These are phyloP conservation scores for Artibeus jamaicensis DNA, from an alignment of 2,797 vertebrate species.

Conservation along the genomic window DNA sequence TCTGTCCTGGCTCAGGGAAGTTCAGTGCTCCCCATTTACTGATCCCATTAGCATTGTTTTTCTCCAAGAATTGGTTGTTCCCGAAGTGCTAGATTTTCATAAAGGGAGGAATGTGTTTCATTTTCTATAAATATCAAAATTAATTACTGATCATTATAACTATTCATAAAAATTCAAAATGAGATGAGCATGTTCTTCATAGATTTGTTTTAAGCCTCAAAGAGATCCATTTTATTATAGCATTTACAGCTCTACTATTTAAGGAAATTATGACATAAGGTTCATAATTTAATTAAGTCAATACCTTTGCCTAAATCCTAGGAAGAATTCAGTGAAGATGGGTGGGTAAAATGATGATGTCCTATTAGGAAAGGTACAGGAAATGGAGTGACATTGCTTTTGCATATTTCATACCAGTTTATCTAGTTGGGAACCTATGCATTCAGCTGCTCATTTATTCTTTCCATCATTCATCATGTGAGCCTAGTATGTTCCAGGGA, in stretches of 20 bases:
- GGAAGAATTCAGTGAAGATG: constrained; percentile 49
- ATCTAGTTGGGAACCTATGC: background rate
- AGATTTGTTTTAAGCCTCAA: constrained; percentile 54
- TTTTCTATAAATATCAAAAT: constrained; percentile 75
- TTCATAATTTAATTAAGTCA: constrained; percentile 63
- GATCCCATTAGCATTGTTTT: constrained; percentile 52
- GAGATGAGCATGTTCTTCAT: constrained; percentile 68
- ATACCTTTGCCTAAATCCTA: constrained; percentile 45
- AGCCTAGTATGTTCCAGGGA: constrained; percentile 16
- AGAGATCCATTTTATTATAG: constrained; percentile 67
- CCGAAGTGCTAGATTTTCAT: constrained; percentile 69
- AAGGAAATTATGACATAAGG: constrained; percentile 73
- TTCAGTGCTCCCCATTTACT: constrained; percentile 24
- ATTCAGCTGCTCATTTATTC: background rate
- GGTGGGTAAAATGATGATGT: background rate
- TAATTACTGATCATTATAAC: constrained; percentile 71
- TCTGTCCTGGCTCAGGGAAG: background rate
- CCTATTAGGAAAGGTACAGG: constrained; percentile 36
- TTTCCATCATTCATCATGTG: background rate
- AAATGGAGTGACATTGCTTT: background rate
- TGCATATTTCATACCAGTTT: background rate
- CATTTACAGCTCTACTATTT: constrained; percentile 66
- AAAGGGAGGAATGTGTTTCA: constrained; percentile 63
- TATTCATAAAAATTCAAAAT: constrained; percentile 74
- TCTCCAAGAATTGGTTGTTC: constrained; percentile 67